phyloP scores from a whole-genome alignment of 1,140 invertebrate genomes.

The Penaeus indicus region DNA sequence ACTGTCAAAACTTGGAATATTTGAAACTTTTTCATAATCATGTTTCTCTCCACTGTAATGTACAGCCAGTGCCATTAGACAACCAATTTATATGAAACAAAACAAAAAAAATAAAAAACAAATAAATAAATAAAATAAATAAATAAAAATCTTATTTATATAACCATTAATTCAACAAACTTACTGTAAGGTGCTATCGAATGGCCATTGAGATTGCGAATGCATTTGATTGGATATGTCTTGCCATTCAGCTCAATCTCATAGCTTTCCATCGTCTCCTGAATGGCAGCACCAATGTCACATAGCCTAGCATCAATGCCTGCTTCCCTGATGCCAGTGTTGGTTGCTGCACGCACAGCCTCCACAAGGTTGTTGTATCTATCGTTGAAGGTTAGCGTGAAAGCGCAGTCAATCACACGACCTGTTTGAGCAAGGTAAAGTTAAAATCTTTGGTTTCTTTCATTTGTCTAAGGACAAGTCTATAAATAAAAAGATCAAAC shows the following conservation, averaged over 20 bases:
- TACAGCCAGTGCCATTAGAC: too few species aligned
- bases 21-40: too few species aligned
- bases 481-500: too few species aligned
- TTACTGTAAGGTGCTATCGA: constrained; percentile 95
- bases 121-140: too few species aligned
- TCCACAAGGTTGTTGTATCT: constrained; percentile 96
- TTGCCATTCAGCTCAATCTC: constrained; percentile 98
- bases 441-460: background rate
- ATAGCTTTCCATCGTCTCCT: constrained; percentile 99
- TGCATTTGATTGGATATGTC: constrained; percentile 96
- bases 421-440: constrained; percentile 71
- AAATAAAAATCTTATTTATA: background rate
- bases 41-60: too few species aligned
- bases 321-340: constrained; percentile 93
- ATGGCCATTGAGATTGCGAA: constrained; percentile 98
- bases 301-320: constrained; percentile 98
- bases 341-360: constrained; percentile 97
- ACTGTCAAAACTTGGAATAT: too few species aligned
- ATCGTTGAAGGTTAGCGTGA: constrained; percentile 96
- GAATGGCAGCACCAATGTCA: constrained; percentile 97
- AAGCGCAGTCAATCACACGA: constrained; percentile 98
- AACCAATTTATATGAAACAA: too few species aligned
- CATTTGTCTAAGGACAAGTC: too few species aligned
- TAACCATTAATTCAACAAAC: constrained; percentile 39
- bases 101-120: too few species aligned